These are phyloP conservation scores for Ctenosaura bakeri DNA, from an alignment of 2,797 vertebrate genomes.

Conservation along the genomic window DNA sequence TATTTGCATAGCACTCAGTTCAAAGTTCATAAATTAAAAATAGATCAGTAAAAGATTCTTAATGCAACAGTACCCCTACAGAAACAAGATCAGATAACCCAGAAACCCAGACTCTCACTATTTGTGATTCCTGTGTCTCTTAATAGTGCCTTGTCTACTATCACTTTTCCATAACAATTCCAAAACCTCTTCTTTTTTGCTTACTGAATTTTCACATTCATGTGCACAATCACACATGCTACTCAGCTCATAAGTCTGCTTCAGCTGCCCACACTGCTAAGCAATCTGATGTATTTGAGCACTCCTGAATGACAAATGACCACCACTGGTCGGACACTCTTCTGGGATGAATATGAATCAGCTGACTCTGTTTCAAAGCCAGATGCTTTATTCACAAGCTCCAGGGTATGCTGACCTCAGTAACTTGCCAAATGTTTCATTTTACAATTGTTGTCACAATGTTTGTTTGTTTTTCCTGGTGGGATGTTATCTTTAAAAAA, in stretches of 20 bases:
- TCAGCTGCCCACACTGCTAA: background rate
- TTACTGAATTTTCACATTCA: background rate
- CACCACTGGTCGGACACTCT: slow-evolving; percentile 23
- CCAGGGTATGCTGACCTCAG: slow-evolving; percentile 30
- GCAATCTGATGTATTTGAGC: background rate
- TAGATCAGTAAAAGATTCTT: background rate
- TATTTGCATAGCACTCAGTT: background rate
- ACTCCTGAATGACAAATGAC: slow-evolving; percentile 39
- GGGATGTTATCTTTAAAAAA: background rate
- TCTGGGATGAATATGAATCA: slow-evolving; percentile 48
- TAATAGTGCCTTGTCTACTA: too few relatives aligned
- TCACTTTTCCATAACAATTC: background rate
- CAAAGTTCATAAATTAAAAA: background rate
- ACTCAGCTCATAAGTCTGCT: background rate
- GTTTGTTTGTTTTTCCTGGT: background rate
- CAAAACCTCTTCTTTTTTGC: background rate
- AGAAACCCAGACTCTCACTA: too few relatives aligned
- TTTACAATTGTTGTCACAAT: slow-evolving; percentile 50
- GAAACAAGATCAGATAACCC: too few relatives aligned
- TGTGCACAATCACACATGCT: background rate
- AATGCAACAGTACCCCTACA: background rate
- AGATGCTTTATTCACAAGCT: slow-evolving; percentile 49
- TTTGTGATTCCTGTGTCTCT: too few relatives aligned
- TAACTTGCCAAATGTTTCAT: background rate
- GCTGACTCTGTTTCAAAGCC: slow-evolving; percentile 37